phyloP scores from a whole-genome alignment of 1,140 invertebrate genomes.

The Helicorthomorpha holstii region DNA sequence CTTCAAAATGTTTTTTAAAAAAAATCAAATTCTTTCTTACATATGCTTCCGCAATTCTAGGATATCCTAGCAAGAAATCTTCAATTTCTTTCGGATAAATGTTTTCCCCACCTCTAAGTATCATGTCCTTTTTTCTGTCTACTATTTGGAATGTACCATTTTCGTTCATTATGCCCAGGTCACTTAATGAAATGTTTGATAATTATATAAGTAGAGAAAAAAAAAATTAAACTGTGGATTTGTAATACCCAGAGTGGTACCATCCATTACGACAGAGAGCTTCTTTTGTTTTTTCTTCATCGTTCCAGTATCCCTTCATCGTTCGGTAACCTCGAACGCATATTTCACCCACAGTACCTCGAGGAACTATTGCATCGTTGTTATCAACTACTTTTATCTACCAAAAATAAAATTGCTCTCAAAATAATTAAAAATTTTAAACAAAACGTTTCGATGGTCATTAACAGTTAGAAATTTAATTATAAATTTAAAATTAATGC shows the following conservation, averaged over 20 bases:
- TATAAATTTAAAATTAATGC: too few relatives aligned
- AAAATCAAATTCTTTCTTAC: conserved; percentile 23
- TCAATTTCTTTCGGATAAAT: conserved; percentile 78
- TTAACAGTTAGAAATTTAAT: too few relatives aligned
- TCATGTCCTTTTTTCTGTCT: conserved; percentile 56
- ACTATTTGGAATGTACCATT: conserved; percentile 23
- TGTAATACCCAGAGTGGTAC: conserved; percentile 69
- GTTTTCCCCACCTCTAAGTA: conserved; percentile 84
- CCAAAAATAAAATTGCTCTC: too few relatives aligned
- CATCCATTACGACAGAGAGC: conserved; percentile 52
- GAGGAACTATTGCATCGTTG: conserved; percentile 47
- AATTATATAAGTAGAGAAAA: neutral
- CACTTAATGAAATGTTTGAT: conserved; percentile 14
- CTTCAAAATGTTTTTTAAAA: neutral
- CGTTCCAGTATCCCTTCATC: conserved; percentile 74
- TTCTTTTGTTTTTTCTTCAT: conserved; percentile 59
- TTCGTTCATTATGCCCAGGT: conserved; percentile 23
- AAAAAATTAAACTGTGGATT: neutral
- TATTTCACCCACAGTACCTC: conserved; percentile 62
- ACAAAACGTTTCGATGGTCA: conserved; percentile 8
- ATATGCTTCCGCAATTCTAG: conserved; percentile 54
- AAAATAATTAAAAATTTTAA: neutral
- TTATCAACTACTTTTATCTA: conserved; percentile 51
- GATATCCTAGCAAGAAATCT: conserved; percentile 57
- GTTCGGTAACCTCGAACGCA: conserved; percentile 58